Percentiles rank a stretch among this genome's conserved stretches.
Evolutionary conservation across 1,140 invertebrate genomes (phyloP).

Genomic region (Palaemon carinicauda): DNA sequence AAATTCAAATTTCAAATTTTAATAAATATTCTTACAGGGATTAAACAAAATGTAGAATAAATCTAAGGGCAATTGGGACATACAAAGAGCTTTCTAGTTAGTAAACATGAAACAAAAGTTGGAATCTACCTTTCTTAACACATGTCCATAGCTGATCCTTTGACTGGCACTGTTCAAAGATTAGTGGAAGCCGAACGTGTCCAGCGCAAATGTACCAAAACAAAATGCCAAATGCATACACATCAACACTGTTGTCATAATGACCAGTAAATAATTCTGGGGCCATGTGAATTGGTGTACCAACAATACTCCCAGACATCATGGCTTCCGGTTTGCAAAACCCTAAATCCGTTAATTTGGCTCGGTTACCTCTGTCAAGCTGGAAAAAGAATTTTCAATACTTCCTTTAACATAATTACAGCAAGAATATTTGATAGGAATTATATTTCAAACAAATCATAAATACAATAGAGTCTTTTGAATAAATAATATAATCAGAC

Average conservation of each 20-base stretch:
- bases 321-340: conserved; percentile 93
- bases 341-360: conserved; percentile 87
- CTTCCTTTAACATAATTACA: too few species aligned
- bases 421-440: too few species aligned
- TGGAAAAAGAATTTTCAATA: too few species aligned
- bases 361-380: conserved; percentile 78
- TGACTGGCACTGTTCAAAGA: conserved; percentile 86
- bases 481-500: too few species aligned
- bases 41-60: too few species aligned
- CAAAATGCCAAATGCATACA: conserved; percentile 90
- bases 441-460: too few species aligned
- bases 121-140: conserved; percentile 78
- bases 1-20: too few species aligned
- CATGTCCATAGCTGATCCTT: conserved; percentile 88
- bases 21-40: too few species aligned
- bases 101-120: too few species aligned
- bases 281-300: conserved; percentile 92
- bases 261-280: conserved; percentile 83
- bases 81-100: too few species aligned
- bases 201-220: conserved; percentile 93
- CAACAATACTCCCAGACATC: conserved; percentile 86
- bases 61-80: too few species aligned
- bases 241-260: conserved; percentile 87
- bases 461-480: too few species aligned
- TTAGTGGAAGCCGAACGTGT: conserved; percentile 78